Evolutionary conservation across 2,113 vertebrate genomes (phyloP), one percentile per base, ranked within the genome.

Genomic region (Sebastes fasciatus): DNA sequence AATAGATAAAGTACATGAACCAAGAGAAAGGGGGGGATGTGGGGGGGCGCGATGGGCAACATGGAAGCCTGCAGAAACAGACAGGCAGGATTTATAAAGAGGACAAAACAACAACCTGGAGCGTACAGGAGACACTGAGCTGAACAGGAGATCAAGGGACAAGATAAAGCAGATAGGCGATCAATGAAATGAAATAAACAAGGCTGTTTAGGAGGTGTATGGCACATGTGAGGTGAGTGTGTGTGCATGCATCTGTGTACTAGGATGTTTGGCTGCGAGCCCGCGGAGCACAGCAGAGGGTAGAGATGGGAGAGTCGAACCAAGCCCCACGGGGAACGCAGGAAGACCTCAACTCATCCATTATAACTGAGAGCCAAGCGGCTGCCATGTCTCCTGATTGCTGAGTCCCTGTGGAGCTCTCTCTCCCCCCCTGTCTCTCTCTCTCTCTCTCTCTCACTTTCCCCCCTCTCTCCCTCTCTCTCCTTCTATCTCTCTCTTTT

Each of bases 341-440:
- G 81, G 64, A 80, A 89, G 90, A 89, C 89, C 87, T 90, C 80
- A 77, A 77, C 92, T 94, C 94, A 94, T 94, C 89, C 79, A 92
- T 94, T 93, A 94, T 93, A 90, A 90, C 85, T 86, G 87, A 90
- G 83, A 91, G 91, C 87, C 92, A 93, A 93, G 83, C 83, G 80
- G 85, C 91, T 90, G 92, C 91, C 92, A 91, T 94, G 91, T 93
- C 88, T 91, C 80, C 87, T 91, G 89, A 92, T 91, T 93, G 91
- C 88, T 40, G 79, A 88, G 86, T 91, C 91, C 89, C 91, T 72
- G 74, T 52, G 85, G 92, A 85, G 65, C 80, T 55, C 19, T 60
- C 82, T 77, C 83, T 46, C 79, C 63, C 87, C 57, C 70, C 80
- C 77, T 34, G 54, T 80, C 48, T 65, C 54, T 19, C 72, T 48